A percentile compares a stretch with the other conserved stretches of the same genome.
These are phyloP conservation scores for Scaptomyza flava DNA, from an alignment of 2,888 invertebrate species.

Conservation along the genomic window DNA sequence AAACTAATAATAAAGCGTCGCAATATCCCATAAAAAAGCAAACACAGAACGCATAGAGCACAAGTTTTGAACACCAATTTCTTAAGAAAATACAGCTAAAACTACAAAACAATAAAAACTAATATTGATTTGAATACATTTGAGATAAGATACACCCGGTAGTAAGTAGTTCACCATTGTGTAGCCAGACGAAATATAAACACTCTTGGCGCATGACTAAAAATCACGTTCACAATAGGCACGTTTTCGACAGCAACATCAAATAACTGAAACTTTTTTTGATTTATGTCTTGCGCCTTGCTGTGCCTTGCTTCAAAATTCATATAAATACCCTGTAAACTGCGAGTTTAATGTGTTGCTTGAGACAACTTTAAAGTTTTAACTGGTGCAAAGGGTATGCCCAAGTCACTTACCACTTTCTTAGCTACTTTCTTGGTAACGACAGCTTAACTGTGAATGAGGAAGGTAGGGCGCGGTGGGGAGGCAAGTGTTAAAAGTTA, in stretches of 20 bases:
- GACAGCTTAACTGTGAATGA: not conserved
- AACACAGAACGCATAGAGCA: not conserved
- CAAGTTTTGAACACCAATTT: constrained; percentile 5
- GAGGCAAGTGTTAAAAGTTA: constrained; percentile 25
- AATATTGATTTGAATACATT: constrained; percentile 45
- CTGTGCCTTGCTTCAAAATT: constrained; percentile 4
- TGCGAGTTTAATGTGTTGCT: not conserved
- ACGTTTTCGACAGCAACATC: constrained; percentile 53
- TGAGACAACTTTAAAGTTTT: not conserved
- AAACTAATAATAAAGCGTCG: constrained; percentile 47
- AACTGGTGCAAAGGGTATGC: constrained; percentile 3
- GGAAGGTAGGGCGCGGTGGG: not conserved
- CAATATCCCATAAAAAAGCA: constrained; percentile 31
- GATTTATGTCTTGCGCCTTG: constrained; percentile 38
- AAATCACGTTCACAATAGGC: constrained; percentile 62
- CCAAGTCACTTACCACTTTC: not conserved
- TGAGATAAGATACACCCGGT: constrained; percentile 17
- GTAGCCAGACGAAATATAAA: constrained; percentile 58
- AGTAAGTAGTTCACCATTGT: constrained; percentile 1
- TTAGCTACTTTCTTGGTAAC: not conserved
- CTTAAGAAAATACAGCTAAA: constrained; percentile 16
- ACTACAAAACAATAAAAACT: constrained; percentile 20
- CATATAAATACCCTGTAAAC: constrained; percentile 17
- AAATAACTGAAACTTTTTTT: constrained; percentile 42
- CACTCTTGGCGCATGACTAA: constrained; percentile 45